These are phyloP conservation scores for Lanius ludovicianus DNA, from an alignment of 2,113 vertebrate species.

Conservation along the genomic window DNA sequence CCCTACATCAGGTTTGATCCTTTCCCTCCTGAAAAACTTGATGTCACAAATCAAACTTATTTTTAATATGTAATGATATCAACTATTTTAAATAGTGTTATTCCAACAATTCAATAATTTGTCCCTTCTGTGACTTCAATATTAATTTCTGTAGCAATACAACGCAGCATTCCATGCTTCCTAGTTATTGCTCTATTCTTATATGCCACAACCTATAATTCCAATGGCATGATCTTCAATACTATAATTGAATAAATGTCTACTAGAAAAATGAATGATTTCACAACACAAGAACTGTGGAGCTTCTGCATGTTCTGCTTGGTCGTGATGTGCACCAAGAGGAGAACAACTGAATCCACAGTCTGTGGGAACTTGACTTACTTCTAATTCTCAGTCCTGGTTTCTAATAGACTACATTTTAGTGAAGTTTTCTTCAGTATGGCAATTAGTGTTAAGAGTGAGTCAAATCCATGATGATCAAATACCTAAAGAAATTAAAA, in stretches of 20 bases:
- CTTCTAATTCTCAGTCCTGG: neutral
- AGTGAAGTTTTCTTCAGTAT: neutral
- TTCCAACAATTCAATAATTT: neutral
- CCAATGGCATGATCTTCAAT: neutral
- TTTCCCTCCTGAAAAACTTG: neutral
- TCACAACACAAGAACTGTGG: neutral
- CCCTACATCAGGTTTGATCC: neutral
- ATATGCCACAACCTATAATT: neutral
- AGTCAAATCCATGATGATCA: conserved; percentile 54
- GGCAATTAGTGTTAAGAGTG: conserved; percentile 36
- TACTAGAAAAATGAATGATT: neutral
- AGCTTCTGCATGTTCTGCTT: neutral
- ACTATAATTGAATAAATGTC: neutral
- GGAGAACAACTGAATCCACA: neutral
- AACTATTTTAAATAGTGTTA: neutral
- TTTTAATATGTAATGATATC: neutral
- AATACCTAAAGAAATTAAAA: conserved; percentile 40
- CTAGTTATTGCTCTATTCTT: neutral
- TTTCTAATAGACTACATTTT: neutral
- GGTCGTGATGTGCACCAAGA: neutral
- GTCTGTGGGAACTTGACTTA: neutral
- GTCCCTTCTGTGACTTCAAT: neutral
- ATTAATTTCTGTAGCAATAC: neutral
- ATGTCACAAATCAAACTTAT: neutral
- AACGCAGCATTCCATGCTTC: neutral